A percentile compares a stretch with the other conserved stretches of the same genome.
Evolutionary conservation across 2,113 vertebrate genomes (phyloP).

Genomic region (Notothenia rossii): DNA sequence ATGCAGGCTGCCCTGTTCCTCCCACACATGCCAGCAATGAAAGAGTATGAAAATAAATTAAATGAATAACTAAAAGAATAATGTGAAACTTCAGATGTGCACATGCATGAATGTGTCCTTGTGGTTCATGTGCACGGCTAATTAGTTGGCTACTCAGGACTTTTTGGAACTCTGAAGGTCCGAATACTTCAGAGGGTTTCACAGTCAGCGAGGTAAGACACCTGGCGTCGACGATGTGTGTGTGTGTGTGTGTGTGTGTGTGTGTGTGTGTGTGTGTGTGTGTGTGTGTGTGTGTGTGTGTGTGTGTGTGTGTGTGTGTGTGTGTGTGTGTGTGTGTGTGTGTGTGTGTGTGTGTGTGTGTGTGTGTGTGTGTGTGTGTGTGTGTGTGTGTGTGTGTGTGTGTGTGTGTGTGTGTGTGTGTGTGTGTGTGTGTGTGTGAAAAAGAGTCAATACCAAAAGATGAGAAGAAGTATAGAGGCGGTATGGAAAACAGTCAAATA

Average conservation of each 20-base stretch:
- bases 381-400: too few species aligned
- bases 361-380: too few species aligned
- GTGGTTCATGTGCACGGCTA: conserved; percentile 33
- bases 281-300: too few species aligned
- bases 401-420: too few species aligned
- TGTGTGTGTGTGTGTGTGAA: not conserved
- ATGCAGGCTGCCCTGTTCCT: conserved; percentile 20
- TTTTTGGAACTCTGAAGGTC: conserved; percentile 35
- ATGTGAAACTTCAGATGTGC: conserved; percentile 38
- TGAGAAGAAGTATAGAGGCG: not conserved
- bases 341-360: too few species aligned
- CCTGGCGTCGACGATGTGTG: not conserved
- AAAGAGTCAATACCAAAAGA: not conserved
- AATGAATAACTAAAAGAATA: conserved; percentile 32
- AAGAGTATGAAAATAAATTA: conserved; percentile 30
- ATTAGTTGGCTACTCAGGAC: conserved; percentile 66
- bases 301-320: too few species aligned
- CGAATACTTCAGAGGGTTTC: conserved; percentile 40
- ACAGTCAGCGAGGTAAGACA: conserved; percentile 48
- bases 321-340: too few species aligned
- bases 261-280: too few species aligned
- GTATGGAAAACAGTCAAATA: conserved; percentile 25
- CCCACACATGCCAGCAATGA: conserved; percentile 25
- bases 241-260: not conserved
- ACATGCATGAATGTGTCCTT: too few species aligned